Percentiles rank a stretch among this genome's conserved stretches.
Conservation (phyloP, 2,113 vertebrate genomes). For the Tachysurus fulvidraco region DNA sequence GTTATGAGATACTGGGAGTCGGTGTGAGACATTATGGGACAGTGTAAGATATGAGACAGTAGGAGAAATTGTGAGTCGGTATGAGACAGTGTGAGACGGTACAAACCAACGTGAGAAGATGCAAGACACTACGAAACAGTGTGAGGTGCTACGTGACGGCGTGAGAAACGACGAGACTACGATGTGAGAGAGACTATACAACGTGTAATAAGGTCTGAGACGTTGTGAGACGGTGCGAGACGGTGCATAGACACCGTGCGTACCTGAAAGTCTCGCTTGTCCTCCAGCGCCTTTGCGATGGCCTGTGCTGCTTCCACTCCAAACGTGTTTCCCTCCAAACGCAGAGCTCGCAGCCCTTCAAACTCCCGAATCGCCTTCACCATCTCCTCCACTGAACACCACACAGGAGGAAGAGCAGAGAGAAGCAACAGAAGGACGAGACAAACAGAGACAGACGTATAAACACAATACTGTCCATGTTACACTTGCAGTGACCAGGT, state of each 20-base stretch:
- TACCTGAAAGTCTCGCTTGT: constrained; percentile 88
- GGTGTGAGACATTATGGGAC: not conserved
- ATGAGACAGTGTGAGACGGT: not conserved
- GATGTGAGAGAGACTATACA: not conserved
- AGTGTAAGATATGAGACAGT: not conserved
- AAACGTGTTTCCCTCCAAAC: constrained; percentile 93
- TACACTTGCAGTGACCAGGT: not conserved
- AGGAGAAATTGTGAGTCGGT: not conserved
- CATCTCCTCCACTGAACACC: constrained; percentile 78
- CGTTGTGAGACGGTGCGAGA: not conserved
- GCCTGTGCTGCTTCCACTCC: constrained; percentile 91
- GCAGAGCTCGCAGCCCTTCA: constrained; percentile 82
- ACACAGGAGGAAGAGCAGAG: too few relatives aligned
- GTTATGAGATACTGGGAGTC: not conserved
- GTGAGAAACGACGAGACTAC: not conserved
- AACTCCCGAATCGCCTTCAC: constrained; percentile 88
- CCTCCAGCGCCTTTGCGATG: constrained; percentile 91
- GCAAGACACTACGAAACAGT: not conserved
- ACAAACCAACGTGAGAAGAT: not conserved
- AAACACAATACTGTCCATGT: not conserved
- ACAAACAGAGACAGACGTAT: not conserved
- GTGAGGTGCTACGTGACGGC: not conserved
- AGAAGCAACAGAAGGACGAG: not conserved
- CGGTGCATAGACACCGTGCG: not conserved
- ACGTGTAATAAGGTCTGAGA: not conserved